Evolutionary conservation across 2,888 invertebrate species (phyloP), one percentile per base, ranked within the genome.

Genomic region (Cataglyphis rosenhaueri): DNA sequence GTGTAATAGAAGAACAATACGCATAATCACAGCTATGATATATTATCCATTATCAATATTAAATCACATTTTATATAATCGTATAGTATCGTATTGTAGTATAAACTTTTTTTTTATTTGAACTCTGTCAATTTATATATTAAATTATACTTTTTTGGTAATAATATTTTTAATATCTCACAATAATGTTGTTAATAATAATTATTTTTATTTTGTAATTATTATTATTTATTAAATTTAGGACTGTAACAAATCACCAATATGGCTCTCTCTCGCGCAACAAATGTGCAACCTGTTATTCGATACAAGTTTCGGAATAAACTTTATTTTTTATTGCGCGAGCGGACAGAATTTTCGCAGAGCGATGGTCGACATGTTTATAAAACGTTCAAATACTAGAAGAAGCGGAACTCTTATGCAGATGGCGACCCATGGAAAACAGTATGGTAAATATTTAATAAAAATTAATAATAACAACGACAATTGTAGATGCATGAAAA

Each of bases 231-330:
- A 12, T 44, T 70, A 83, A 81, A 91, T 90, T 64, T 87, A 92
- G 93, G 79, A 76, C 95, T 3, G 21, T 94, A 94, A 94, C 38
- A 93, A 95, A 83, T 91, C 95, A 70, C 93, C 94, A 38, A 95
- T 95, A 59, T 94, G 95, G 0, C 95, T 96, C 92, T 94, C 96
- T 35, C 95, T 96, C 0, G 91, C 96, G 48, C 97, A 97, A 92
- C 96, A 97, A 89, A 95, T 96, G 85, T 96, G 96, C 81, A 95
- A 96, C 86, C 95, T 97, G 87, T 95, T 97, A 65, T 98, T 97
- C 95, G 96, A 97, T 92, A 97, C 97, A 6, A 98, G 98, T 95
- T 98, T 97, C 92, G 97, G 97, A 59, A 97, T 98, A 79, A 98
- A 98, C 95, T 98, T 98, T 93, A 95, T 97, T 2, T 95, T 98